Evolutionary conservation across 2,888 invertebrate genomes (phyloP).

Genomic region (Folsomia manolachei): DNA sequence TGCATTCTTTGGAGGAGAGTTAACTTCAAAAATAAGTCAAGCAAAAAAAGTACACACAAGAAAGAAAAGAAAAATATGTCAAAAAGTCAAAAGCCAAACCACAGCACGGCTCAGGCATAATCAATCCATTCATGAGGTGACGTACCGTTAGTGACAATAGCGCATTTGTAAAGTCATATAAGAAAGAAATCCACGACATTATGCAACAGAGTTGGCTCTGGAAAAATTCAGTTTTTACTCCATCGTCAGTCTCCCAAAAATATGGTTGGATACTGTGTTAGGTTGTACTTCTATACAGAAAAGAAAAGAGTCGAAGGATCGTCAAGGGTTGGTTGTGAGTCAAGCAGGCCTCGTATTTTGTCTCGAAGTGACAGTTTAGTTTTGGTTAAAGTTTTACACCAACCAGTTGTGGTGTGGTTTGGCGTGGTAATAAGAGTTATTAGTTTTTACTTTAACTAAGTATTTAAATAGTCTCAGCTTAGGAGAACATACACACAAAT

Average conservation of each 20-base stretch:
- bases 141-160: too few species aligned
- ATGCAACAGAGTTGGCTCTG: too few species aligned
- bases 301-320: not conserved
- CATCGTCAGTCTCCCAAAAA: too few species aligned
- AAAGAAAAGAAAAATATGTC: conserved; percentile 8
- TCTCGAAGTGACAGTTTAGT: conserved; percentile 7
- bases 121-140: not conserved
- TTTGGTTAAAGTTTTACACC: too few species aligned
- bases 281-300: too few species aligned
- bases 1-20: not conserved
- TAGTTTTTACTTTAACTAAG: conserved; percentile 24
- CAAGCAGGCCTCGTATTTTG: conserved; percentile 9
- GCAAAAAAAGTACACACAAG: conserved; percentile 10
- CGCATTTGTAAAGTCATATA: too few species aligned
- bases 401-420: too few species aligned
- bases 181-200: too few species aligned
- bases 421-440: conserved; percentile 35
- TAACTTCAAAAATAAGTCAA: conserved; percentile 9
- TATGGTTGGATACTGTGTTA: too few species aligned
- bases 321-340: not conserved
- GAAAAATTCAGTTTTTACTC: not conserved
- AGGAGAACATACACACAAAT: conserved; percentile 4
- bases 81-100: conserved; percentile 13
- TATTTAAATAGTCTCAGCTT: conserved; percentile 22
- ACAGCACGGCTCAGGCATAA: too few species aligned